Base-by-base conservation (phyloP, 2,888 invertebrate genomes). In the Brenthis daphne region DNA sequence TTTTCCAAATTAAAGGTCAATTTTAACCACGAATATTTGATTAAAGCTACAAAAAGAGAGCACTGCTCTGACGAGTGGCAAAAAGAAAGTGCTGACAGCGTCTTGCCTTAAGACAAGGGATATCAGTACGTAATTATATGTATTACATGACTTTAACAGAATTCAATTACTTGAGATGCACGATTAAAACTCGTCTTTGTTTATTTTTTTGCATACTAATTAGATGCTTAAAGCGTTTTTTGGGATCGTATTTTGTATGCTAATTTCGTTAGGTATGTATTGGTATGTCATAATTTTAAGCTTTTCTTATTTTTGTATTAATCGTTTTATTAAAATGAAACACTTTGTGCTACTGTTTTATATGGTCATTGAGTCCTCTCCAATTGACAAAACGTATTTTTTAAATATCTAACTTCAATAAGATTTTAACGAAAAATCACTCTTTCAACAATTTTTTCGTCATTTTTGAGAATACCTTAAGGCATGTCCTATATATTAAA, bases 101-200 rank as follows among this genome's bases (percentile, higher is more conserved):
- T 82, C 80, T 74, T 82, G 83, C 81, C 80, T 79, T 74, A 72
- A 78, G 74, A 76, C 75, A 74, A 79, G 78, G 78, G 79, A 81
- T 84, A 87, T 86, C 85, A 84, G 79, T 78, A 75, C 71, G 80
- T 87, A 87, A 87, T 86, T 85, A 84, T 79, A 85, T 75, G 71
- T 77, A 76, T 76, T 77, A 82, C 78, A 79, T 76, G 77, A 75
- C 78, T 78, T 55, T 64, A 64, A 61, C 47, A 29, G 78, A 80
- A 85, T 82, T 87, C 87, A 86, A 85, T 87, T 84, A 83, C 63
- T 68, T 54, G 80, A 73, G 82, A 81, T 82, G 78, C 70, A 67
- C 73, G 74, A 71, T 73, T 78, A 79, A 78, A 77, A 78, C 76
- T 77, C 80, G 80, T 78, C 78, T 75, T 77, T 73, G 73, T 81